Evolutionary conservation across 2,113 vertebrate species (phyloP), one percentile per base, ranked within the genome.

Genomic region (Mohoua ochrocephala): DNA sequence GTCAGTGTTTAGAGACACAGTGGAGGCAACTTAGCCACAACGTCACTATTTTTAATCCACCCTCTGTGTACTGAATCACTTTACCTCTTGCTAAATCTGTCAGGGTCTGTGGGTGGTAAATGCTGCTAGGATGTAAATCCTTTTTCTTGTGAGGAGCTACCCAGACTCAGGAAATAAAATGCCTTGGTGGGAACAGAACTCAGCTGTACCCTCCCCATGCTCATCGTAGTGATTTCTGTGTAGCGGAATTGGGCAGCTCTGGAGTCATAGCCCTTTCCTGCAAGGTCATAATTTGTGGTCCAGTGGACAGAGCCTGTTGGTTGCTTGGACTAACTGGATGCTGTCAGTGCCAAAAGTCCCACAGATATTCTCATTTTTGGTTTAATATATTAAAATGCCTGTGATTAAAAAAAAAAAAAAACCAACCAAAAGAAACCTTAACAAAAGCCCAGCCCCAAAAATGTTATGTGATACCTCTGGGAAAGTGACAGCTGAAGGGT

Each of bases 1-100:
- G 49, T 88, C 23, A 1, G 65, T 69, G 31, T 42, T 39, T 45
- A 75, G 81, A 94, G 78, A 77, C 63, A 64, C 56, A 42, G 81
- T 50, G 89, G 73, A 94, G 56, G 64, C 86, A 95, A 75, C 54
- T 95, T 87, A 95, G 92, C 81, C 39, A 70, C 89, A 61, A 74
- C 13, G 30, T 78, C 83, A 91, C 97, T 97, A 97, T 97, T 97
- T 97, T 97, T 97, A 97, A 97, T 95, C 95, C 71, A 87, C 95
- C 94, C 64, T 91, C 87, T 84, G 10, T 60, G 85, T 97, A 94
- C 97, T 97, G 98, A 97, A 96, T 98, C 97, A 97, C 78, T 56
- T 63, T 80, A 92, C 79, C 87, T 94, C 94, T 78, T 94, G 95
- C 97, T 98, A 97, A 97, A 96, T 97, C 93, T 78, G 84, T 94